Base-by-base conservation (phyloP, 2,113 vertebrate species). In the Macrotus californicus region DNA sequence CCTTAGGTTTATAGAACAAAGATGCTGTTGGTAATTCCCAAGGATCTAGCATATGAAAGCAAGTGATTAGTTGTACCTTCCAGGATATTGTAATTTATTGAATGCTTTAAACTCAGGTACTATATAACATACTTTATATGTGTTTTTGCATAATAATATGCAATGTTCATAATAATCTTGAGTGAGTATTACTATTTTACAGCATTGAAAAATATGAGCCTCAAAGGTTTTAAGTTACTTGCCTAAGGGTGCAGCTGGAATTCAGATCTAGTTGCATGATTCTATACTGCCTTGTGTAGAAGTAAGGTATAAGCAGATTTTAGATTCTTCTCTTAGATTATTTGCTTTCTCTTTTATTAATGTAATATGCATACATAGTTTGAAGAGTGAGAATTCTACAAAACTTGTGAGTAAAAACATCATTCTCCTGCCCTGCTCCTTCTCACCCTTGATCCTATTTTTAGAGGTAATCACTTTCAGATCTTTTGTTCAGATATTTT, bases 261-360 rank as follows among this genome's bases (percentile, higher is more conserved):
- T 85, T 91, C 66, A 93, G 39, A 91, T 93, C 24, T 82, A 70
- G 46, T 56, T 75, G 43, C 7, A 34, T 80, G 41, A 82, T 43
- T 64, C 13, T 67, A 50, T 12, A 50, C 21, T 89, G 64, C 61
- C 16, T 75, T 39, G 54, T 77, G 26, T 77, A 69, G 77, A 77
- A 69, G 83, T 83, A 91, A 85, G 7, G 22, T 69, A 41, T 77
- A 41, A 89, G 50, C 59, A 24, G 85, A 52, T 16, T 91, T 67
- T 85, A 16, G n/a, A 67, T 75, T 79, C 13, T 79, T 76, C 22
- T 79, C 67, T 87, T 87, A 84, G 59, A 36, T 84, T 43, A 70
- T 82, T 61, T 91, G n/a, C 24, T 69, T 83, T 54, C n/a, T 66
- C 36, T 96, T 86, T 69, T 54, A 93, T 83, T 50, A 84, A 36